Conservation (phyloP, 2,888 invertebrate species). For the Odontocerum albicorne region DNA sequence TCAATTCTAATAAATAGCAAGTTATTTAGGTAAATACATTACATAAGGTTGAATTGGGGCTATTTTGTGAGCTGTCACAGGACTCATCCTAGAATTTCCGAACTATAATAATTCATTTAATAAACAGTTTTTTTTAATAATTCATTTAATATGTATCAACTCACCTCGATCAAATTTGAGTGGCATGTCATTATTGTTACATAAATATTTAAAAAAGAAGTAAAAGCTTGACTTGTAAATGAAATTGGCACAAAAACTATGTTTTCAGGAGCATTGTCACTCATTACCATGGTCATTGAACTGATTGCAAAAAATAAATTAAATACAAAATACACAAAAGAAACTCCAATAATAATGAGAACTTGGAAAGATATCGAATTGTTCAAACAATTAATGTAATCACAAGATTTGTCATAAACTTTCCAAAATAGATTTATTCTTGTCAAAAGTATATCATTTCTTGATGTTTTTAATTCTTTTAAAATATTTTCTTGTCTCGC, state of each 20-base stretch:
- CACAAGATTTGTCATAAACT: not conserved
- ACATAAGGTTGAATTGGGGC: too few relatives aligned
- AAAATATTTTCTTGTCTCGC: not conserved
- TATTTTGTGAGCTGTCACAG: too few relatives aligned
- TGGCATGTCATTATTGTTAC: not conserved
- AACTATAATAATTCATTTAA: too few relatives aligned
- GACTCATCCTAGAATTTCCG: too few relatives aligned
- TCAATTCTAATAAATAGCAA: too few relatives aligned
- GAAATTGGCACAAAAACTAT: not conserved
- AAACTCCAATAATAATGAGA: not conserved
- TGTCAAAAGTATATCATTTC: not conserved
- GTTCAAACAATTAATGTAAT: not conserved
- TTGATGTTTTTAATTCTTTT: not conserved
- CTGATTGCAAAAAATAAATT: not conserved
- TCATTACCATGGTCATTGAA: not conserved
- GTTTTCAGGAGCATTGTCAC: not conserved
- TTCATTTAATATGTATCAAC: too few relatives aligned
- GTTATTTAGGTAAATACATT: not conserved
- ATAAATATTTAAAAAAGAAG: not conserved
- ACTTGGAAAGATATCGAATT: not conserved
- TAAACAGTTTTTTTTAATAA: too few relatives aligned
- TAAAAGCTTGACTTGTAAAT: not conserved
- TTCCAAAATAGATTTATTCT: not conserved
- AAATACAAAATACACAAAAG: not conserved
- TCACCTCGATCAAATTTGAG: not conserved